phyloP scores from a whole-genome alignment of 1,140 invertebrate species.

The Popillia japonica region DNA sequence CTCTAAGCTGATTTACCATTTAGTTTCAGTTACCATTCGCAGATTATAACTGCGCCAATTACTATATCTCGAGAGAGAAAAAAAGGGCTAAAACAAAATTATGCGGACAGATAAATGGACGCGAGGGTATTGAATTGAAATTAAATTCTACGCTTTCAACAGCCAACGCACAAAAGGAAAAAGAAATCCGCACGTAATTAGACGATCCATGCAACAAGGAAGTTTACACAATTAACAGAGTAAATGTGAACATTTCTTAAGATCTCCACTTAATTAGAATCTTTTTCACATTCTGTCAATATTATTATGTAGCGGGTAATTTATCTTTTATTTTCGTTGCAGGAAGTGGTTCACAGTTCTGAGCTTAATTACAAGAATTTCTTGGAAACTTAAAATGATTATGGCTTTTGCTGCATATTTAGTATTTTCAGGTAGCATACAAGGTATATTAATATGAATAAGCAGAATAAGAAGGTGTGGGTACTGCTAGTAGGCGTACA shows the following conservation, averaged over 20 bases:
- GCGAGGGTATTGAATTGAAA: neutral
- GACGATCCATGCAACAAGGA: slow-evolving; percentile 17
- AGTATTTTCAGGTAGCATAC: too few species aligned
- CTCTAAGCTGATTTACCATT: slow-evolving; percentile 1
- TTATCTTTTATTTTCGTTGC: neutral
- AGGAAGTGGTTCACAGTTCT: neutral
- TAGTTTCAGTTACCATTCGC: neutral
- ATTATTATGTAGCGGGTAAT: neutral
- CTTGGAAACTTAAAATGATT: too few species aligned
- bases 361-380: neutral
- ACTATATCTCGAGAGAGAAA: neutral
- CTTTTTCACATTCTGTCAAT: slow-evolving; percentile 1
- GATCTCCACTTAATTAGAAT: neutral
- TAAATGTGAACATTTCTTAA: slow-evolving; percentile 5
- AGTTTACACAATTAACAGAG: slow-evolving; percentile 14
- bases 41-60: slow-evolving; percentile 1
- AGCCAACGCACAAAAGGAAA: neutral
- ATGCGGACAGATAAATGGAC: slow-evolving; percentile 9
- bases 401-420: too few species aligned
- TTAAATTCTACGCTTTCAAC: neutral
- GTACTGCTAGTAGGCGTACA: too few species aligned
- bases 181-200: slow-evolving; percentile 6
- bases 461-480: too few species aligned
- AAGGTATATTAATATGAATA: too few species aligned
- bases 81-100: neutral